Conservation (phyloP, 2,113 vertebrate species). For the Shinisaurus crocodilurus region DNA sequence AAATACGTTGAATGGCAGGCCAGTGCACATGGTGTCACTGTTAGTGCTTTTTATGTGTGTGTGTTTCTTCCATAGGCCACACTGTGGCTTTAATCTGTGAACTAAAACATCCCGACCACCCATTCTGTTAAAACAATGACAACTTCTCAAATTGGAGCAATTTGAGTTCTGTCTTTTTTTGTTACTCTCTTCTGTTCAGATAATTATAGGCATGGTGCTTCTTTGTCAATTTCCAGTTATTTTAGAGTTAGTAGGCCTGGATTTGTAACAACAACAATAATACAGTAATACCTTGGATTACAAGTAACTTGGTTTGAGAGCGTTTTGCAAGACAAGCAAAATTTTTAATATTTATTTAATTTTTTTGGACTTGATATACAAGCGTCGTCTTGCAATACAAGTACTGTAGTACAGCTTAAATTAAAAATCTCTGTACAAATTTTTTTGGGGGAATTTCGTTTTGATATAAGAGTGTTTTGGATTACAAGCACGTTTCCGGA, state of each 20-base stretch:
- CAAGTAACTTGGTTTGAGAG: too few species aligned
- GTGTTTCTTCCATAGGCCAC: neutral
- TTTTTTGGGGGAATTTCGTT: too few species aligned
- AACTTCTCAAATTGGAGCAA: constrained; percentile 54
- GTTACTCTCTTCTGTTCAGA: constrained; percentile 45
- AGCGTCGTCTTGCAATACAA: too few species aligned
- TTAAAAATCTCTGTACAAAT: too few species aligned
- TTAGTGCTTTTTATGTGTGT: neutral
- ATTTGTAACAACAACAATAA: constrained; percentile 68
- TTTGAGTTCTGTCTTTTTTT: constrained; percentile 38
- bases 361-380: too few species aligned
- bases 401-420: too few species aligned
- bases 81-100: neutral
- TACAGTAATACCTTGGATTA: too few species aligned
- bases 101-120: neutral
- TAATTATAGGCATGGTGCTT: constrained; percentile 63
- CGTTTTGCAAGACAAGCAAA: too few species aligned
- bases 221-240: constrained; percentile 52
- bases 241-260: constrained; percentile 66
- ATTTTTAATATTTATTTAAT: too few species aligned
- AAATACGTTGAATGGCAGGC: neutral
- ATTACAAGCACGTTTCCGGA: too few species aligned
- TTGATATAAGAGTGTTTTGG: too few species aligned
- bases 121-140: constrained; percentile 7
- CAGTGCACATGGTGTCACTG: neutral